Conservation (phyloP, 2,113 vertebrate genomes). For the Serilophus lunatus region DNA sequence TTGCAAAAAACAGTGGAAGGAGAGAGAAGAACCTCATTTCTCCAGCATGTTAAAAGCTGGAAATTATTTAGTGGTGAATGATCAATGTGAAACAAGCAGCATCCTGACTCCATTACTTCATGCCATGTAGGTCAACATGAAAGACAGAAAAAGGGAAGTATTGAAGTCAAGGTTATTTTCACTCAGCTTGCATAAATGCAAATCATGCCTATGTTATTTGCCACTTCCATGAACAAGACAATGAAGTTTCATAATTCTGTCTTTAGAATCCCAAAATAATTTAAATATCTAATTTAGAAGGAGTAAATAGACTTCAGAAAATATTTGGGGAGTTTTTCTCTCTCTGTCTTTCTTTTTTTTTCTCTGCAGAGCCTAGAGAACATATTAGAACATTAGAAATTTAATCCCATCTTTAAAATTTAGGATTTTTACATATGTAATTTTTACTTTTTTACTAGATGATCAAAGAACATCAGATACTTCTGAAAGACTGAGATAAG, state of each 20-base stretch:
- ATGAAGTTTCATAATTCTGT: not conserved
- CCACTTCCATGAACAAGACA: not conserved
- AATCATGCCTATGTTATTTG: not conserved
- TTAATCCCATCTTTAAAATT: not conserved
- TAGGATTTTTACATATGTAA: not conserved
- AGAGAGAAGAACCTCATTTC: not conserved
- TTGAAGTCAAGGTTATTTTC: not conserved
- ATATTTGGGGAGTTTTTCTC: accelerated
- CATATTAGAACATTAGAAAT: not conserved
- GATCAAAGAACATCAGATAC: not conserved
- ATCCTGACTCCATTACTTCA: not conserved
- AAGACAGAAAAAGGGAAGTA: not conserved
- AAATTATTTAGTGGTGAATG: not conserved
- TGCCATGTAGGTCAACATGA: not conserved
- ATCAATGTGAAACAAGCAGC: not conserved
- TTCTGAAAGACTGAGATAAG: not conserved
- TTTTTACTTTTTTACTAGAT: not conserved
- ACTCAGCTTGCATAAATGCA: not conserved
- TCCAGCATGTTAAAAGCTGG: not conserved
- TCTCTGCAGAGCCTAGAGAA: not conserved
- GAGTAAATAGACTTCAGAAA: not conserved
- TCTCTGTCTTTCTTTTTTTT: not conserved
- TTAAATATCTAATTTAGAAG: not conserved
- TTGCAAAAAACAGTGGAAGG: not conserved
- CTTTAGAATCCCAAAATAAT: not conserved